Base-by-base conservation (phyloP, 2,888 invertebrate genomes). In the Ophion slaviceki region DNA sequence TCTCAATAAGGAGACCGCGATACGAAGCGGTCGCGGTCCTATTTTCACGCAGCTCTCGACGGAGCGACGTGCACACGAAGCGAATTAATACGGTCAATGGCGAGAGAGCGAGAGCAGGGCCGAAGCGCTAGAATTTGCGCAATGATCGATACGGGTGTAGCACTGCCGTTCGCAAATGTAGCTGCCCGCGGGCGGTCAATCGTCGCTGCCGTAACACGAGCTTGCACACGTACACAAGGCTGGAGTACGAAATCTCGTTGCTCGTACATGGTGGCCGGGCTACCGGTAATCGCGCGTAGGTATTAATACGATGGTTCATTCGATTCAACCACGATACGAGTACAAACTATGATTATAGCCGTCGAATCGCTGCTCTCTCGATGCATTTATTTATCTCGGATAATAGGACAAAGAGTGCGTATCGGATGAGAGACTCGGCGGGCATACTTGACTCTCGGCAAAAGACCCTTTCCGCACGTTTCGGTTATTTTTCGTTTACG, bases 131-230 rank as follows among this genome's bases (percentile, higher is more conserved):
- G 14, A 67, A 61, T 61, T 70, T 61, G 45, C 67, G 17, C 59
- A 28, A 70, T 61, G 45, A 78, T 70, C 70, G 32, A 78, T 78
- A 61, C 28, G 28, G 47, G 61, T 61, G 40, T 59, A 40, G 70
- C n/a, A 36, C 67, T 77, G 57, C 47, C 47, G 14, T 11, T 8
- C 47, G 47, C 11, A 14, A 0, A n/a, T 68, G 28, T 59, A 61
- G 59, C n/a, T 47, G 57, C 72, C 66, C 61, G 61, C 47, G 61
- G 24, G 79, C 61, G 83, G 83, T 79, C 72, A 79, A 74, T 79
- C 78, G 68, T 53, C 61, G 67, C 79, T 83, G 45, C 32, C 67
- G 45, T 64, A 72, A 67, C 67, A 72, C 47, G 68, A 72, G n/a
- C 80, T 3, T 53, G 24, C 53, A 67, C 36, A 64, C 28, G 24